These are phyloP conservation scores for Sarotherodon lohbergeri DNA, from an alignment of 2,113 vertebrate species.

Conservation along the genomic window DNA sequence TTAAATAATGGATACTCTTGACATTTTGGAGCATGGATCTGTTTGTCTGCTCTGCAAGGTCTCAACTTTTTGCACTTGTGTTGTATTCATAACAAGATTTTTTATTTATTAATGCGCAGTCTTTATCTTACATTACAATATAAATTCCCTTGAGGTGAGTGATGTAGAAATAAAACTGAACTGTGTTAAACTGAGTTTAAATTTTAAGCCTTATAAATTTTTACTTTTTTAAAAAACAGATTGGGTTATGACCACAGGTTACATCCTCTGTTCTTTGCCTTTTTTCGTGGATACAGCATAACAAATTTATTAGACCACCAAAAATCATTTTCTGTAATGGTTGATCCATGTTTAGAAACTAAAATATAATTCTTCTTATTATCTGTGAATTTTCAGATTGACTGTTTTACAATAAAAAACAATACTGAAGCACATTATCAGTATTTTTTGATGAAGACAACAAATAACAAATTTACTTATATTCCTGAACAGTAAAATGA, in stretches of 20 bases:
- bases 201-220: neutral
- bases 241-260: neutral
- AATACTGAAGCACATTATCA: neutral
- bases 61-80: neutral
- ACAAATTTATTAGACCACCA: neutral
- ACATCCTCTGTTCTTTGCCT: rapidly evolving
- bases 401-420: neutral
- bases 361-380: neutral
- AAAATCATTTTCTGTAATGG: neutral
- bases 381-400: neutral
- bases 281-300: neutral
- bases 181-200: neutral
- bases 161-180: neutral
- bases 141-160: neutral
- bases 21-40: neutral
- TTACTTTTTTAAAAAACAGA: neutral
- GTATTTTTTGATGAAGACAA: neutral
- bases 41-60: neutral
- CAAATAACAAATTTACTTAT: neutral
- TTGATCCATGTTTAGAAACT: neutral
- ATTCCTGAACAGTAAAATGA: neutral
- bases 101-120: rapidly evolving
- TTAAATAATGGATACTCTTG: neutral
- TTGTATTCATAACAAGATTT: neutral
- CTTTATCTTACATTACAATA: neutral